Base-by-base conservation (phyloP, 2,888 invertebrate genomes). In the Panzeria rudis region DNA sequence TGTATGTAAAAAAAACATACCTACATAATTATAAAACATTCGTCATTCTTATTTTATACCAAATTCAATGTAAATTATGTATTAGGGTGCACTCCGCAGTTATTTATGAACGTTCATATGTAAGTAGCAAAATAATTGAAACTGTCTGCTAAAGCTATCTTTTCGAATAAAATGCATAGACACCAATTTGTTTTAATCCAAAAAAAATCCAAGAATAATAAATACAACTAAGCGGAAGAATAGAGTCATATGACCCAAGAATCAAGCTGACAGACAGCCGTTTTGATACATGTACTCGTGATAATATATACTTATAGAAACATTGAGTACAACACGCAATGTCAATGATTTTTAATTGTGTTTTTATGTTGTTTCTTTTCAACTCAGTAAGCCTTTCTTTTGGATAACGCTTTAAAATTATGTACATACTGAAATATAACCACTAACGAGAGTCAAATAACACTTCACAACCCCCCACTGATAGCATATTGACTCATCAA, bases 241-340 rank as follows among this genome's bases (percentile, higher is more conserved):
- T 20, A 17, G 3, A 72, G 20, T 47, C 61, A 69, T 38, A 54
- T 76, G 32, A 76, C 15, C 44, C 69, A 62, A 75, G 54, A 54
- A 62, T 54, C 25, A 59, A 59, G 23, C 56, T 13, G 15, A 35
- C 54, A 25, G 23, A 62, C 38, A 29, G 20, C 17, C 13, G 7
- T 29, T 17, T 29, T 13, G 35, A 25, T 64, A 44, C 15, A 6
- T 44, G n/a, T 44, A 15, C 15, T 15, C 0, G 4, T 44, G 11
- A n/a, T 47, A 8, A 47, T 47, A 44, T 15, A 44, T n/a, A 44
- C 7, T 2, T 25, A 29, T 6, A 4, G 25, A 77, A 44, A 62
- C 77, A 78, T 64, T 75, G 50, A 73, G 50, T 44, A 35, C 54
- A 64, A 64, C 68, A 66, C 64, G 80, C 80, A 81, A 81, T 71